phyloP scores from a whole-genome alignment of 2,797 vertebrate species.

The Sebastes hubbsi region DNA sequence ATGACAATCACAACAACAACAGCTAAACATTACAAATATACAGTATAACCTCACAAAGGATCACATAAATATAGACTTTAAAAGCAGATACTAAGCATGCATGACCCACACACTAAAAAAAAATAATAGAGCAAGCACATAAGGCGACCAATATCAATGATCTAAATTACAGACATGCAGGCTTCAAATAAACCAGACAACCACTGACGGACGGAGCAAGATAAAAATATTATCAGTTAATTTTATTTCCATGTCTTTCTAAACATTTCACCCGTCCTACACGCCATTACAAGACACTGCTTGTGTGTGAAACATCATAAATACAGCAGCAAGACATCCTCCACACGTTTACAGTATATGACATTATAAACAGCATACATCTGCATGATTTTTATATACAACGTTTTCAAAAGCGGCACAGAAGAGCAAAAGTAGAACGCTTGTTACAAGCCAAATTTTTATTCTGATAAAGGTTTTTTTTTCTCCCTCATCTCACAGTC shows the following conservation, averaged over 20 bases:
- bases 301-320: background rate
- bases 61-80: background rate
- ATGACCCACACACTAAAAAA: background rate
- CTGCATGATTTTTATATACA: background rate
- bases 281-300: background rate
- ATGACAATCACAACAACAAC: background rate
- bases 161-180: background rate
- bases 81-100: background rate
- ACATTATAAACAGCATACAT: background rate
- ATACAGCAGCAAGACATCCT: background rate
- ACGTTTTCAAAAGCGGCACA: background rate
- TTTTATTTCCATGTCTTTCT: background rate
- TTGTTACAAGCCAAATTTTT: background rate
- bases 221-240: background rate
- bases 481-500: background rate
- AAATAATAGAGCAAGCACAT: background rate
- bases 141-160: background rate
- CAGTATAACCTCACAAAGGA: background rate
- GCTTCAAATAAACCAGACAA: background rate
- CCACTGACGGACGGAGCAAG: background rate
- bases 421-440: background rate
- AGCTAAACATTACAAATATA: background rate
- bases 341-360: background rate
- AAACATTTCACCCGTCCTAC: background rate
- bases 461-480: background rate